Evolutionary conservation across 1,140 invertebrate genomes (phyloP), one percentile per base, ranked within the genome.

Genomic region (Dufourea novaeangliae): DNA sequence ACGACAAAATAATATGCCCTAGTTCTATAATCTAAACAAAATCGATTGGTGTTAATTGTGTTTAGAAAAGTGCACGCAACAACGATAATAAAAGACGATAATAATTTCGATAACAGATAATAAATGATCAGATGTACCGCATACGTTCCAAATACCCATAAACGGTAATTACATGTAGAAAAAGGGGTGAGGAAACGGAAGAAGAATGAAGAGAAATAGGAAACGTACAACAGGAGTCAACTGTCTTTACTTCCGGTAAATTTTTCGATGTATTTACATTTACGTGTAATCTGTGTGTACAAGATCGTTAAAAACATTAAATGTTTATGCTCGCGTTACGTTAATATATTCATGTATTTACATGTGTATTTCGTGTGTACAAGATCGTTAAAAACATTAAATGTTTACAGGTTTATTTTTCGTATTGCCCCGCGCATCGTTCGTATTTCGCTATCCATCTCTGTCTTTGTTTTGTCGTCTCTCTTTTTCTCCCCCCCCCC

Each of bases 241-340:
- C 20, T 67, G 69, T 67, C 57, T 80, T 84, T 80, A 80, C 84
- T 89, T 91, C 87, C 81, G 85, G 85, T 91, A 88, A 89, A 89
- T 87, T 75, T n/a, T 86, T 90, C 86, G 87, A 91, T 91, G 86
- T 91, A 92, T 91, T 92, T 92, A 92, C 91, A 92, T 87, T 91
- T 90, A 90, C 83, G 86, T 90, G 86, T 91, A 90, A 20, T 90
- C 86, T 85, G 80, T 91, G 90, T 91, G 89, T 92, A 92, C 90
- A 92, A 92, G 89, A 90, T 91, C 87, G 87, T 91, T 91, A 91
- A 91, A 91, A 91, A 91, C 89, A 90, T 91, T 90, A 90, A 91
- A 91, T 90, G 90, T 90, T 90, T 89, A 90, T 91, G 87, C 87
- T 89, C 89, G 88, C 87, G 83, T 89, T 89, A 88, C 77, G 86